Conservation (phyloP, 2,113 vertebrate genomes). For the Mobula hypostoma region DNA sequence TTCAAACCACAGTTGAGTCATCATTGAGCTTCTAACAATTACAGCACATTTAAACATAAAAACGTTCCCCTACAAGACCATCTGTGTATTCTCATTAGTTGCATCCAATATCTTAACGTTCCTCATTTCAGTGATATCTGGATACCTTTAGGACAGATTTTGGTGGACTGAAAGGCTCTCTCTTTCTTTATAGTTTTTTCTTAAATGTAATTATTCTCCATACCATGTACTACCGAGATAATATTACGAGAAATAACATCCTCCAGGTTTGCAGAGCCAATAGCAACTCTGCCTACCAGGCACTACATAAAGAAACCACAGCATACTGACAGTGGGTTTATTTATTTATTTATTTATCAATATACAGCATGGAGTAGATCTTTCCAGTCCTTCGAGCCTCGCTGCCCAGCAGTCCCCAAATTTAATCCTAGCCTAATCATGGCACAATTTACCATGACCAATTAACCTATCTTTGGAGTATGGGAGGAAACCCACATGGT, state of each 20-base stretch:
- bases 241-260: not conserved
- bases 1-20: not conserved
- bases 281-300: not conserved
- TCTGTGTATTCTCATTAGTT: not conserved
- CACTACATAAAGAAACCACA: not conserved
- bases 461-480: no score
- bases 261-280: not conserved
- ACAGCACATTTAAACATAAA: not conserved
- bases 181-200: not conserved
- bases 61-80: not conserved
- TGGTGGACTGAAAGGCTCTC: conserved; percentile 55
- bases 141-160: conserved; percentile 44
- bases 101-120: conserved; percentile 41
- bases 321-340: no score
- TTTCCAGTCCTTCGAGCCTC: no score
- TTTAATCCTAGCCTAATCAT: no score
- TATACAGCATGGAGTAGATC: no score
- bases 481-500: no score
- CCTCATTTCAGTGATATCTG: conserved; percentile 55
- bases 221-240: no score
- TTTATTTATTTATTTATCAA: no score
- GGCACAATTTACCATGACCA: no score
- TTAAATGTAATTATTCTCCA: not conserved
- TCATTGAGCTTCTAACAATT: not conserved
- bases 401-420: no score